Percentiles rank a stretch among this genome's conserved stretches.
Conservation (phyloP, 2,113 vertebrate genomes). For the Stegastes partitus region DNA sequence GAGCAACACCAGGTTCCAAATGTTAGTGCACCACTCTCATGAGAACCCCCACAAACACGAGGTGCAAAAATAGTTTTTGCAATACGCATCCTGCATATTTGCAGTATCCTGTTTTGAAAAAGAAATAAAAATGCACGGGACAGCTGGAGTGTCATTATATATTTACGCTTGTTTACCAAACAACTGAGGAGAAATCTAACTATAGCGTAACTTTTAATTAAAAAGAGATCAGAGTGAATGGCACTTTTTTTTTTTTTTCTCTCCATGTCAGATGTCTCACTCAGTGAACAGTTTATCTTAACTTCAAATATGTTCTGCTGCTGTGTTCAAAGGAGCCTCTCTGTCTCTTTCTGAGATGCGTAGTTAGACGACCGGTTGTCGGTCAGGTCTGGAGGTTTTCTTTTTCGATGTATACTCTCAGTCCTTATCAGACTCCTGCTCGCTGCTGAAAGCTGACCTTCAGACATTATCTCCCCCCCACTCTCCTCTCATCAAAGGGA, state of each 20-base stretch:
- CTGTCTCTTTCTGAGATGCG: conserved; percentile 11
- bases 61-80: too few relatives aligned
- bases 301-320: neutral
- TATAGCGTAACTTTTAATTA: neutral
- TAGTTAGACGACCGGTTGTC: conserved; percentile 12
- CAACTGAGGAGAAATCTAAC: neutral
- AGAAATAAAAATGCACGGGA: neutral
- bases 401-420: conserved; percentile 33
- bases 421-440: conserved; percentile 69
- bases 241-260: neutral
- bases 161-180: too few relatives aligned
- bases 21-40: too few relatives aligned
- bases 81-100: too few relatives aligned
- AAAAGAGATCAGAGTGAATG: neutral
- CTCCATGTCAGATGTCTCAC: neutral
- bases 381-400: conserved; percentile 33
- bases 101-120: too few relatives aligned
- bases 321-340: conserved; percentile 10
- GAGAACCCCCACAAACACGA: too few relatives aligned
- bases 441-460: conserved; percentile 74
- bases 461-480: conserved; percentile 62
- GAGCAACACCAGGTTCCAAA: too few relatives aligned
- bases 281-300: neutral
- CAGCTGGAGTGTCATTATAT: too few relatives aligned
- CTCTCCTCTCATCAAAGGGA: conserved; percentile 73